Base-by-base conservation (phyloP, 2,888 invertebrate species). In the Chrysolina haemoptera region DNA sequence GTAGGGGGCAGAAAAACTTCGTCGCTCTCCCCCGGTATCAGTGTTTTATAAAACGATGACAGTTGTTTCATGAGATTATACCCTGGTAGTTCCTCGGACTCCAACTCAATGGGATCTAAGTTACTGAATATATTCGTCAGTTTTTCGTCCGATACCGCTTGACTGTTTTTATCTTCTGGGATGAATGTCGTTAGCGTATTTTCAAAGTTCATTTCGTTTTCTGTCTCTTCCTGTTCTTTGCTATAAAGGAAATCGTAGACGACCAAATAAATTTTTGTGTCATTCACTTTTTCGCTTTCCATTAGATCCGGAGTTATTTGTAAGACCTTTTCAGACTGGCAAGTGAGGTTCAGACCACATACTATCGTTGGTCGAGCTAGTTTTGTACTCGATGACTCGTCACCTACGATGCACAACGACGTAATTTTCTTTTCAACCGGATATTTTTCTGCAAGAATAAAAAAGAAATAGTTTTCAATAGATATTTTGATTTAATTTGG, bases 211-310 rank as follows among this genome's bases (percentile, higher is more conserved):
- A 75, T 77, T 41, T 85, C 84, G 1, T 89, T 87, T 0, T 78
- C 78, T 8, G 78, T 46, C 71, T 89, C 89, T 63, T 90, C 90
- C 46, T 89, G 89, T 68, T 90, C 90, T 78, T 91, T 91, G 69
- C 88, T 91, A 82, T 92, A 92, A 84, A 92, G 91, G 88, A 94
- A 93, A 82, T 94, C 94, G 78, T 93, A 93, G 0, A 94, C 91
- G 18, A 94, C 89, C 63, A 94, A 88, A 85, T 92, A 93, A 67
- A 91, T 85, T 88, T 84, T 86, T 50, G 68, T 46, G 16, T 70
- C 69, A 27, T 12, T 59, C n/a, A 20, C 63, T 46, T 53, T 40
- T 16, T 73, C 75, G 48, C 27, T 66, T 68, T 71, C 66, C 20
- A 22, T 40, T 14, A 53, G 69, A 55, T 70, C 66, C 35, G 63